Percentiles rank a stretch among this genome's conserved stretches.
phyloP scores from a whole-genome alignment of 2,888 invertebrate genomes.

The Cheilosia scutellata region DNA sequence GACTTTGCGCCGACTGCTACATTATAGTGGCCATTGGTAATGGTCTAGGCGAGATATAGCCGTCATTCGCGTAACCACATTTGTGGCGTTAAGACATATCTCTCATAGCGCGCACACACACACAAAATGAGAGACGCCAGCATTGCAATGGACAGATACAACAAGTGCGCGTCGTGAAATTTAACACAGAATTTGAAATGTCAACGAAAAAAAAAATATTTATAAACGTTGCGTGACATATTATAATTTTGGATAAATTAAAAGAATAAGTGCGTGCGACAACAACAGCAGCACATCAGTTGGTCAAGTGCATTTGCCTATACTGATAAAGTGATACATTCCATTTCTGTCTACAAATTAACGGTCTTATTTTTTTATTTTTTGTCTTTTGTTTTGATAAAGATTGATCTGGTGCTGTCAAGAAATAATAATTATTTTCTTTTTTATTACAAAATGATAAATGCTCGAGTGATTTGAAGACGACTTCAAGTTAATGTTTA shows the following conservation, averaged over 20 bases:
- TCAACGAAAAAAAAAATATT: conserved; percentile 29
- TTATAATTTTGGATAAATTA: conserved; percentile 12
- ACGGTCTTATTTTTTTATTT: conserved; percentile 18
- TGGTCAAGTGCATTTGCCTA: conserved; percentile 65
- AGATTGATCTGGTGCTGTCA: conserved; percentile 23
- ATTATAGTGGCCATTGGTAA: conserved; percentile 56
- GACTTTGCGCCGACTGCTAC: conserved; percentile 43
- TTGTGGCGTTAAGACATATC: conserved; percentile 67
- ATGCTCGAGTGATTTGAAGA: conserved; percentile 27
- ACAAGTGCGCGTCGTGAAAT: conserved; percentile 48
- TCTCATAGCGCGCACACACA: conserved; percentile 7
- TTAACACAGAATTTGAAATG: conserved; percentile 15
- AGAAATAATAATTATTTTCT: background rate
- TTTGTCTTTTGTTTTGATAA: conserved; percentile 24
- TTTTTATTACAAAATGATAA: background rate
- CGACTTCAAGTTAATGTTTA: conserved; percentile 15
- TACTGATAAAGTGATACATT: conserved; percentile 46
- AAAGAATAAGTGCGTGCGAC: conserved; percentile 54
- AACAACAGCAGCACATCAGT: background rate
- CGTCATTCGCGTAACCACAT: conserved; percentile 68
- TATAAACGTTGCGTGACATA: conserved; percentile 50
- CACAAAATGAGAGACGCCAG: conserved; percentile 20
- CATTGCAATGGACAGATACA: conserved; percentile 57
- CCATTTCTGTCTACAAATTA: conserved; percentile 19
- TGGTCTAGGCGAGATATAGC: conserved; percentile 60